phyloP scores from a whole-genome alignment of 1,140 invertebrate genomes.

The Ostrea denselamellosa region DNA sequence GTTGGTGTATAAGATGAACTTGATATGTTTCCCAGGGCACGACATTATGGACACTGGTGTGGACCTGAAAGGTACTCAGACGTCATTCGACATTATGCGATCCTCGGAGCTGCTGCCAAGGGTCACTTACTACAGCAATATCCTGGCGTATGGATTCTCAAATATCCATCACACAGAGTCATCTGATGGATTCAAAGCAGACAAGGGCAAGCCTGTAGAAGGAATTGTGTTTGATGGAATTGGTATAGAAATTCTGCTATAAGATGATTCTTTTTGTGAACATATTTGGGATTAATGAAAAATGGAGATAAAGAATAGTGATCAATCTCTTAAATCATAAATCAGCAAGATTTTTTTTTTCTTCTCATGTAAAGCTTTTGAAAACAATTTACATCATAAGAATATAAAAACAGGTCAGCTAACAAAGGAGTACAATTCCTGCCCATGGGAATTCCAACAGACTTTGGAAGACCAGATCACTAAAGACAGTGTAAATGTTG shows the following conservation, averaged over 20 bases:
- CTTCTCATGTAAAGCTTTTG: no score
- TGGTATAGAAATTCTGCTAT: slow-evolving; percentile 42
- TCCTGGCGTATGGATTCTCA: slow-evolving; percentile 48
- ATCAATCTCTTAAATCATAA: no score
- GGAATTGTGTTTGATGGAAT: slow-evolving; percentile 61
- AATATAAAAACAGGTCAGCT: no score
- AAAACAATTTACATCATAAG: no score
- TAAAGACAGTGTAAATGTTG: no score
- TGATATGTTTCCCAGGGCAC: neutral
- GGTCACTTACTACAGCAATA: slow-evolving; percentile 50
- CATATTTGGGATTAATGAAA: no score
- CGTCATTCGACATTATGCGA: slow-evolving; percentile 21
- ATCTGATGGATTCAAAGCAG: slow-evolving; percentile 57
- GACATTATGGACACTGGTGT: neutral
- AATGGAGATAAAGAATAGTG: no score
- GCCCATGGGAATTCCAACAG: no score
- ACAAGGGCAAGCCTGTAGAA: slow-evolving; percentile 45
- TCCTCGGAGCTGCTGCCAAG: slow-evolving; percentile 1
- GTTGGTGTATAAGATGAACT: neutral
- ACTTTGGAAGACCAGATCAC: no score
- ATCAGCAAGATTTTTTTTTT: no score
- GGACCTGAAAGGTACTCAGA: neutral
- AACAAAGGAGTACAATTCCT: no score
- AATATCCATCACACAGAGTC: slow-evolving; percentile 48
- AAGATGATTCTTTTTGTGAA: neutral